These are phyloP conservation scores for chimpanzee (Pan troglodytes) DNA, from an alignment of 2,113 vertebrate species.

Conservation along the genomic window NHGRI_mPanTro3-v2.1_pri NC_072417.2:58579501-58580000, in stretches of 20 bases:
- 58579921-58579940: not conserved
- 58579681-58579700: not conserved
- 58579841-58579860: not conserved
- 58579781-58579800: slow-evolving; percentile 36
- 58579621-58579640: not conserved
- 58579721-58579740: not conserved
- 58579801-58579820: not conserved
- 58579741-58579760: not conserved
- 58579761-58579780: not conserved
- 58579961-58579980: not conserved
- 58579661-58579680: not conserved
- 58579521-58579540: not conserved
- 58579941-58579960: not conserved
- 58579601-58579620: not conserved
- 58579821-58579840: not conserved
- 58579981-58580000: not conserved
- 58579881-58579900: not conserved
- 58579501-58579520: not conserved
- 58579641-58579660: not conserved
- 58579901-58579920: slow-evolving; percentile 41
- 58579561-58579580: not conserved
- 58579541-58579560: not conserved
- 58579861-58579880: not conserved
- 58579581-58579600: slow-evolving; percentile 7
- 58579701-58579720: not conserved